Base-by-base conservation (phyloP, 2,113 vertebrate species). In the Helogale parvula region DNA sequence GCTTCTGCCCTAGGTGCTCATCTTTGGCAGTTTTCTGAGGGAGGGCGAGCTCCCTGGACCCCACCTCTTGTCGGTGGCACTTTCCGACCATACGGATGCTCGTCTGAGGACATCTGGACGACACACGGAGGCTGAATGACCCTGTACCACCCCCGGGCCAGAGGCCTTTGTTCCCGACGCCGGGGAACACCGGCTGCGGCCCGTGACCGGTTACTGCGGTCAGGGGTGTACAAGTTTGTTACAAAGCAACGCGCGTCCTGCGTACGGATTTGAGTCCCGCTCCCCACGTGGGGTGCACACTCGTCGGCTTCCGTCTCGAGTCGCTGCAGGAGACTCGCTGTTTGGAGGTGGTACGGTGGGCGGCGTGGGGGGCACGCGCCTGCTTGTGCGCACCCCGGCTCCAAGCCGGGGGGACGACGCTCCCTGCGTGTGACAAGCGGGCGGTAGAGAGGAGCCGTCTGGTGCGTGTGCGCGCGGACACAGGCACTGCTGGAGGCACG, bases 81-180 rank as follows among this genome's bases (percentile, higher is more conserved):
- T 80, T 27, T 3, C 45, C 33, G 0, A 17, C 14, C 0, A 21
- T 1, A 5, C 4, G 19, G 19, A 17, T 2, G 47, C 66, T 33
- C 13, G 0, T 52, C 74, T 12, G 3, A 8, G 19, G 25, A 63
- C 12, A 71, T 35, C 9, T 0, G 88, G 54, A 47, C 16, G 71
- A 7, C 33, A 27, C 23, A 10, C 65, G 45, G 3, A 23, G 4
- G 29, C 11, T 5, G 27, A 25, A 50, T 11, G 4, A 45, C 0
- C 13, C 17, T 0, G 13, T 1, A 2, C 5, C 54, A 4, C 1
- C 9, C 19, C 0, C 5, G 5, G 10, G 27, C 8, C 9, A 19
- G 50, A 7, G 41, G 12, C 2, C 16, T 0, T 10, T 29, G 1
- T 3, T 11, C 27, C 0, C 13, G 16, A 16, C 0, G 76, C 4